A percentile compares a stretch with the other conserved stretches of the same genome.
Evolutionary conservation across 2,888 invertebrate genomes (phyloP).

Genomic region (Philaethria dido): DNA sequence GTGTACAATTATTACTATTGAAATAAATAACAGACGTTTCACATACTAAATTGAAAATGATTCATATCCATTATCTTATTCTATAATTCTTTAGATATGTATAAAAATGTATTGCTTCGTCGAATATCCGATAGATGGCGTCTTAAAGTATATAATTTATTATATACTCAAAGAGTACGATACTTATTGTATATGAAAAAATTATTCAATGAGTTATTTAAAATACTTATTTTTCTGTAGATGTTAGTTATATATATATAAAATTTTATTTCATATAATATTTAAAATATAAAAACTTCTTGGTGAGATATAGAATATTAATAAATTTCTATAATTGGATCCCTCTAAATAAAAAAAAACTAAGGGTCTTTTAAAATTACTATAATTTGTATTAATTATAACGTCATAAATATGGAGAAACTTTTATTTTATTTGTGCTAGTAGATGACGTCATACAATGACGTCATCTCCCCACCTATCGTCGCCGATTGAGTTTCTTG

Average conservation of each 20-base stretch:
- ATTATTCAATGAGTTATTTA: background rate
- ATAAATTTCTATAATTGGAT: background rate
- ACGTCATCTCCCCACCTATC: slow-evolving; percentile 57
- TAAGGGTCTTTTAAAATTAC: background rate
- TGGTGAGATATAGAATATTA: background rate
- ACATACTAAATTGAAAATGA: background rate
- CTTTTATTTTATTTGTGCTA: slow-evolving; percentile 52
- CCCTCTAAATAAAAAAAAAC: background rate
- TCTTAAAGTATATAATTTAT: slow-evolving; percentile 34
- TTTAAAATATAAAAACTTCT: background rate
- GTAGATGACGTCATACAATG: slow-evolving; percentile 68
- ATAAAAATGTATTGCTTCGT: background rate
- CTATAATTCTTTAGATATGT: background rate
- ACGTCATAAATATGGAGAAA: background rate
- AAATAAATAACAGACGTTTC: background rate
- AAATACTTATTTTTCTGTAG: background rate
- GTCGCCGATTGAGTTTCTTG: slow-evolving; percentile 56
- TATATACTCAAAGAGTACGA: too few relatives aligned
- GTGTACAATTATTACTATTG: background rate
- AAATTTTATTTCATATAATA: background rate
- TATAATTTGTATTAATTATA: background rate
- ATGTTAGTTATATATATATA: background rate
- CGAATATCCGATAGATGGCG: slow-evolving; percentile 58
- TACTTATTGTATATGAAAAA: background rate
- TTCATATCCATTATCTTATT: background rate